These are phyloP conservation scores for Phallusia fumigata DNA, from an alignment of 23 tunicate species.

Conservation along the genomic window DNA sequence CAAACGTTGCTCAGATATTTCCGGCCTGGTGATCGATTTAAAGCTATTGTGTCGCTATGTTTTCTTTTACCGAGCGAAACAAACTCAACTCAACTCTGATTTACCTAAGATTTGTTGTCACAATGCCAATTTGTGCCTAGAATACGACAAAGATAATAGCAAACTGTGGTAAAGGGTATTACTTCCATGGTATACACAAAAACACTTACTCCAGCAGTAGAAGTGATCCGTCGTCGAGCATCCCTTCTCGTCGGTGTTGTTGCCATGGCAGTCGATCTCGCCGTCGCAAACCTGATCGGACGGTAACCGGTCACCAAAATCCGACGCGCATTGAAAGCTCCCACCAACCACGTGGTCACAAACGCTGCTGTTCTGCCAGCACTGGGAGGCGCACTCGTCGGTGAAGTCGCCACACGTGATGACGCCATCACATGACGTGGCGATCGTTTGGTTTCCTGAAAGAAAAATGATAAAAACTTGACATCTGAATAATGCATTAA, in stretches of 20 bases:
- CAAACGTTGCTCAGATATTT: no score
- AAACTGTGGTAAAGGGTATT: no score
- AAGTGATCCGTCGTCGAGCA: slow-evolving; percentile 63
- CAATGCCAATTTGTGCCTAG: no score
- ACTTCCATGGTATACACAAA: background rate
- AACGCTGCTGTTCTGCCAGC: slow-evolving; percentile 61
- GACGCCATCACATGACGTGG: slow-evolving; percentile 60
- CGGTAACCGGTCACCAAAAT: background rate
- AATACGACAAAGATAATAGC: no score
- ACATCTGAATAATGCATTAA: background rate
- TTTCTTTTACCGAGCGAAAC: no score
- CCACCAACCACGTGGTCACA: slow-evolving; percentile 28
- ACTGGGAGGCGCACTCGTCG: slow-evolving; percentile 69
- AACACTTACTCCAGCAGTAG: slow-evolving; percentile 70
- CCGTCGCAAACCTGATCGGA: slow-evolving; percentile 46
- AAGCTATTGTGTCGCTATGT: no score
- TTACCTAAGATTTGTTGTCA: no score
- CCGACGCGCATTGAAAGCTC: background rate
- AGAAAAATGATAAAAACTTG: background rate
- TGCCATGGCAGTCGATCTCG: slow-evolving; percentile 38
- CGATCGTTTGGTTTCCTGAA: slow-evolving; percentile 18
- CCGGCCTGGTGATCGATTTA: no score
- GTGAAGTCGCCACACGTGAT: slow-evolving; percentile 60
- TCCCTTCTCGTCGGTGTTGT: slow-evolving; percentile 38
- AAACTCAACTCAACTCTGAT: no score